Conservation (phyloP, 1,140 invertebrate genomes). For the Papilio glaucus region DNA sequence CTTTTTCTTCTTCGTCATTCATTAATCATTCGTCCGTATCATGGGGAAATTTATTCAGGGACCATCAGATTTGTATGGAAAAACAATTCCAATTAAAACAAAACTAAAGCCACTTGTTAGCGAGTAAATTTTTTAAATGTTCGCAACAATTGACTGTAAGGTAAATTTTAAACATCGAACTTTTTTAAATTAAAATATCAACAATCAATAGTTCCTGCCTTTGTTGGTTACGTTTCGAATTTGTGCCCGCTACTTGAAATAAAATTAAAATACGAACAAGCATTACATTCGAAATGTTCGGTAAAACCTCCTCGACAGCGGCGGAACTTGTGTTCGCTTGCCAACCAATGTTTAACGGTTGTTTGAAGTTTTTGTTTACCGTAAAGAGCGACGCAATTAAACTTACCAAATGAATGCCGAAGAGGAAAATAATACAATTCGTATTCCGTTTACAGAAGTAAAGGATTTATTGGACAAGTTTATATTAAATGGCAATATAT, state of each 20-base stretch:
- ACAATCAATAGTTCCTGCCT: slow-evolving; percentile 5
- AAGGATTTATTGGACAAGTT: slow-evolving; percentile 10
- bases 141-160: neutral
- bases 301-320: slow-evolving; percentile 34
- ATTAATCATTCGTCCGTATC: neutral
- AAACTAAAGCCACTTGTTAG: slow-evolving; percentile 13
- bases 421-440: slow-evolving; percentile 2
- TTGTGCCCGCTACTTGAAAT: slow-evolving; percentile 28
- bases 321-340: slow-evolving; percentile 37
- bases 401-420: slow-evolving; percentile 36
- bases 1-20: too few species aligned
- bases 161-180: neutral
- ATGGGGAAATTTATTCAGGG: neutral
- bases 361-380: slow-evolving; percentile 38
- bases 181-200: slow-evolving; percentile 10
- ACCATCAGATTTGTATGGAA: neutral
- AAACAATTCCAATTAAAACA: neutral
- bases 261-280: slow-evolving; percentile 35
- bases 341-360: slow-evolving; percentile 37
- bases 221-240: slow-evolving; percentile 32
- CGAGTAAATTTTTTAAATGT: neutral
- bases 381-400: slow-evolving; percentile 39
- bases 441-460: neutral
- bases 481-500: neutral
- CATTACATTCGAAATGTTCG: slow-evolving; percentile 34